Base-by-base conservation (phyloP, 2,797 vertebrate species). In the Oophaga sylvatica region DNA sequence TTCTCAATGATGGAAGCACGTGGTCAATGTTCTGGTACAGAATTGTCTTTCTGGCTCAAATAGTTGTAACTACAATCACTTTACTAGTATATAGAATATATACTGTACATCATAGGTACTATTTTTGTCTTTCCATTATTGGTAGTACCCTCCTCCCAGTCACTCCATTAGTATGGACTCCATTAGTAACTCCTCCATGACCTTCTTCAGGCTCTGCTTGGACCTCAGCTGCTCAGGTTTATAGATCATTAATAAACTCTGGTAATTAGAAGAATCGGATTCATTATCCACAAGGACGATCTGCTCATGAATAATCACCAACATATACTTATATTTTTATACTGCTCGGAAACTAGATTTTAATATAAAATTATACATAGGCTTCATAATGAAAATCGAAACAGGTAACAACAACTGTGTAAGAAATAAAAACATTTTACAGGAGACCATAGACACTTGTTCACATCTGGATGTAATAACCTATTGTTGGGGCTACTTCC, bases 381-480 rank as follows among this genome's bases (percentile, higher is more conserved):
- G 26, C 26, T 26, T 26, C 26, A 26, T 8, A 41, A 48, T 0
- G 9, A 53, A 35, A 4, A 53, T 5, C 45, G 1, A 45, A 76
- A 22, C 11, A 41, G 35, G 11, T 45, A 16, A 10, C 9, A 26
- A n/a, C 65, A 20, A 19, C 48, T 57, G 11, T n/a, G 17, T 73
- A 9, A 8, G 45, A 45, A 73, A 48, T 10, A 75, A 53, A 11
- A 53, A 11, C 20, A 73, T 20, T 60, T 62, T 59, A 1, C 19
- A 15, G 15, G 31, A 60, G 81, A 83, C 57, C 59, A 53, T 59
- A 19, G 71, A 31, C 83, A 77, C 35, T 60, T 19, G 15, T 53
- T 60, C 45, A 77, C 83, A 84, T 84, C 83, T 84, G 83, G 57
- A 76, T 29, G 35, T 62, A 48, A 84, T 84, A 11, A 65, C 3